A percentile compares a stretch with the other conserved stretches of the same genome.
Evolutionary conservation across 64 coral and sea anemone genomes (phyloP).

Genomic region (Montipora cactus): DNA sequence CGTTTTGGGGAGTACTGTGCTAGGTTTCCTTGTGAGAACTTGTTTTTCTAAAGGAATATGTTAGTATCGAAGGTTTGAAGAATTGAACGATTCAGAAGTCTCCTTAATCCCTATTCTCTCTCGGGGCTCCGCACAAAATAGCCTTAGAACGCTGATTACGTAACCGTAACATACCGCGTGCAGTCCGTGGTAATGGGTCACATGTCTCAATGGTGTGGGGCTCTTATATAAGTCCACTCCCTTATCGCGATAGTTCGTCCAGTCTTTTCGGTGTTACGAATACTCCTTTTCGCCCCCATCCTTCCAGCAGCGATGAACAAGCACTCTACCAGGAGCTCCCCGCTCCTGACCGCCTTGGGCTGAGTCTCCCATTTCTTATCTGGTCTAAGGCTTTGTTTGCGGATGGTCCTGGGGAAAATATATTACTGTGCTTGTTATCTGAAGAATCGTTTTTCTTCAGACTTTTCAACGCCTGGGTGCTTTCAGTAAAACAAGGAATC

Average conservation of each 20-base stretch:
- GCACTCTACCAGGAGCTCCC: neutral
- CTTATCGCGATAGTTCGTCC: neutral
- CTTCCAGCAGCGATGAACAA: neutral
- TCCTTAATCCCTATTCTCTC: neutral
- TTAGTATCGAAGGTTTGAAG: too few species aligned
- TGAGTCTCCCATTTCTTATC: neutral
- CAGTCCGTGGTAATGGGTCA: neutral
- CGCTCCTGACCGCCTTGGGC: neutral
- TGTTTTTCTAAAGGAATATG: too few species aligned
- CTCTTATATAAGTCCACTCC: neutral
- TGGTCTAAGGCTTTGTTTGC: neutral
- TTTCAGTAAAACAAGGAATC: too few species aligned
- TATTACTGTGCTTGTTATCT: too few species aligned
- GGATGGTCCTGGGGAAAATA: neutral
- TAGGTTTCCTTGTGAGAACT: too few species aligned
- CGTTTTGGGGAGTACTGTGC: too few species aligned
- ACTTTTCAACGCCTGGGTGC: too few species aligned
- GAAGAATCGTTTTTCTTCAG: too few species aligned
- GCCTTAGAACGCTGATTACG: neutral
- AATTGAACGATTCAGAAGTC: too few species aligned
- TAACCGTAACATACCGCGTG: neutral
- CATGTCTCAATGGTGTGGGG: neutral
- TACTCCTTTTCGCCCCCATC: neutral
- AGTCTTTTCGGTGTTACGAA: neutral
- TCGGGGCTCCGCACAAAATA: neutral